Evolutionary conservation across 2,888 invertebrate species (phyloP).

Genomic region (Nemapogon koenigi): DNA sequence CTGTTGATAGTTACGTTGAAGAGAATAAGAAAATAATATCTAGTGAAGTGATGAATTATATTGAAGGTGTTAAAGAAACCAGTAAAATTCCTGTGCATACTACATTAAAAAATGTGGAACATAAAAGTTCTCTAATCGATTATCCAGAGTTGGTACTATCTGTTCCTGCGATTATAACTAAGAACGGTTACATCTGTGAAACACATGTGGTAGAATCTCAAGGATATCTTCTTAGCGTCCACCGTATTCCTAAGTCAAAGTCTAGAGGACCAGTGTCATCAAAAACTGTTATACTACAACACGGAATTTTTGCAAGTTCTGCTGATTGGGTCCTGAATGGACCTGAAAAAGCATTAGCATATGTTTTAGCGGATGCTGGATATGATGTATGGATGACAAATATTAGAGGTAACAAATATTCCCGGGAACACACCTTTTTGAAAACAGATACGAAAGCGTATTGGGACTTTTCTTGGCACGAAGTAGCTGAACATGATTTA

Average conservation of each 20-base stretch:
- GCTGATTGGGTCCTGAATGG: slow-evolving; percentile 80
- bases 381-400: slow-evolving; percentile 88
- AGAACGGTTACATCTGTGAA: slow-evolving; percentile 74
- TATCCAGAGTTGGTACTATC: slow-evolving; percentile 38
- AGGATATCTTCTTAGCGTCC: slow-evolving; percentile 81
- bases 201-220: slow-evolving; percentile 77
- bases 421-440: slow-evolving; percentile 66
- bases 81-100: slow-evolving; percentile 26
- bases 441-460: slow-evolving; percentile 65
- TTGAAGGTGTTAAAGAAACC: slow-evolving; percentile 30
- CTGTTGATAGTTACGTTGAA: slow-evolving; percentile 34
- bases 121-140: slow-evolving; percentile 20
- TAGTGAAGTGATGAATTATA: slow-evolving; percentile 31
- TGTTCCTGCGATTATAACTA: slow-evolving; percentile 40
- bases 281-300: slow-evolving; percentile 72
- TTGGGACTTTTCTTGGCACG: slow-evolving; percentile 85
- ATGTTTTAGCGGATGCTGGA: slow-evolving; percentile 70
- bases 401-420: slow-evolving; percentile 80
- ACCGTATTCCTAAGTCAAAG: slow-evolving; percentile 73
- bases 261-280: slow-evolving; percentile 25
- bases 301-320: slow-evolving; percentile 80
- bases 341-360: slow-evolving; percentile 69
- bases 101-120: neutral
- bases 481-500: slow-evolving; percentile 86
- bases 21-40: slow-evolving; percentile 31